Conservation (phyloP, 2,797 vertebrate genomes). For the Falco peregrinus region DNA sequence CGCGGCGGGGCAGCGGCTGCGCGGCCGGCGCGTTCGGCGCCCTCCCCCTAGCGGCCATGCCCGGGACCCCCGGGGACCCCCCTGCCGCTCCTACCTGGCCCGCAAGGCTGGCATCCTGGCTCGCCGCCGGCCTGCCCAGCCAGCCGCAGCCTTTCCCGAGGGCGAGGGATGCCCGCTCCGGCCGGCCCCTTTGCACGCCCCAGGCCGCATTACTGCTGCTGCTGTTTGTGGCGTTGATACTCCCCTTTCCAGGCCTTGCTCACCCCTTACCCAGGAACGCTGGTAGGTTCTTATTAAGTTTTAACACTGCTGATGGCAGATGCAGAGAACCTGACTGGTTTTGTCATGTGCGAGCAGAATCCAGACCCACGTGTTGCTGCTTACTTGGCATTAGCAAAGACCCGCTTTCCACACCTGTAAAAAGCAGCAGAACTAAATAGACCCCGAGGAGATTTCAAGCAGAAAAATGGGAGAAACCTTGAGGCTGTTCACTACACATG, state of each 20-base stretch:
- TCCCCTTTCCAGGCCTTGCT: not conserved
- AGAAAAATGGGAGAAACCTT: not conserved
- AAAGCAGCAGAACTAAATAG: not conserved
- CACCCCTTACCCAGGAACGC: not conserved
- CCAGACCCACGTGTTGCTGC: not conserved
- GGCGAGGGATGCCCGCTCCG: not conserved
- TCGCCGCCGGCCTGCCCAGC: not conserved
- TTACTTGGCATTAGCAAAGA: not conserved
- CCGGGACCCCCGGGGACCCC: no score
- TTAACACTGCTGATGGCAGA: fast-evolving
- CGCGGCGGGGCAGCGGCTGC: not conserved
- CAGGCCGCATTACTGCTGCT: not conserved
- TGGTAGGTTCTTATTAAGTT: not conserved
- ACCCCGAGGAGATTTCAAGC: not conserved
- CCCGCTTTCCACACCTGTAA: not conserved
- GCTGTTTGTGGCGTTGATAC: not conserved
- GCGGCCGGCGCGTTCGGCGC: not conserved
- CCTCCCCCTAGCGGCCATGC: not conserved
- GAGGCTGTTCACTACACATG: not conserved
- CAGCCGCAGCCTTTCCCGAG: fast-evolving
- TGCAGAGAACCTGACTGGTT: not conserved
- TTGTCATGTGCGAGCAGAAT: not conserved
- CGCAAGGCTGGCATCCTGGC: fast-evolving
- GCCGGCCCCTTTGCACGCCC: fast-evolving
- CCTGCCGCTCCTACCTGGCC: no score